Base-by-base conservation (phyloP, 2,797 vertebrate species). In the Phoeniculus purpureus region DNA sequence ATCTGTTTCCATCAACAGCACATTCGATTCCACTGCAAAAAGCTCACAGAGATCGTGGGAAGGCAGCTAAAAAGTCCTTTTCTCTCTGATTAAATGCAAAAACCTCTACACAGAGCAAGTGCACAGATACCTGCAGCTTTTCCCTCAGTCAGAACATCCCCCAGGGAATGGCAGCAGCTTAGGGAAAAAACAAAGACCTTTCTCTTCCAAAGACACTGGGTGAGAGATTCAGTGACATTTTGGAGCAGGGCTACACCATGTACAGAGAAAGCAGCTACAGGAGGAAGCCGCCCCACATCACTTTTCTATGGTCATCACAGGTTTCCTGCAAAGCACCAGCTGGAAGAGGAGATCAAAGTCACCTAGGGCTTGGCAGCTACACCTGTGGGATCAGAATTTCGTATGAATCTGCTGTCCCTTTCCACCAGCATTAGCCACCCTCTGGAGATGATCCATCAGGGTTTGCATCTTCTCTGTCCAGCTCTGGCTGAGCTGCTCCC, bases 311-410 rank as follows among this genome's bases (percentile, higher is more conserved):
- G 85, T 94, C 87, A 76, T n/a, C 70, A 67, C 67, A 18, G 67
- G 76, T 64, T 94, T 95, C 89, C 92, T 71, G 60, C 47, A 8
- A 84, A 94, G 10, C 40, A 48, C 71, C 83, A 81, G 74, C 83
- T 81, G 52, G 66, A 56, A 89, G 52, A 79, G 59, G 34, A 73
- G 56, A 85, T 73, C 75, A 88, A 86, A 90, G 80, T 19, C 79
- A 86, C 47, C 5, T 4, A 7, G 37, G 51, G 71, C 65, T 85
- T 72, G 66, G 84, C 89, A 94, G 87, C 86, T 93, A 78, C 51
- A 60, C 68, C 78, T 43, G 0, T 51, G 76, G 50, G 68, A 95
- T 95, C 75, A 90, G 70, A 74, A 88, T 32, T 74, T 70, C 56
- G 6, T 3, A n/a, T 0, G 1, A 70, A 62, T 72, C 72, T 0